phyloP scores from a whole-genome alignment of 2,888 invertebrate species.

The Trichopoda pennipes region DNA sequence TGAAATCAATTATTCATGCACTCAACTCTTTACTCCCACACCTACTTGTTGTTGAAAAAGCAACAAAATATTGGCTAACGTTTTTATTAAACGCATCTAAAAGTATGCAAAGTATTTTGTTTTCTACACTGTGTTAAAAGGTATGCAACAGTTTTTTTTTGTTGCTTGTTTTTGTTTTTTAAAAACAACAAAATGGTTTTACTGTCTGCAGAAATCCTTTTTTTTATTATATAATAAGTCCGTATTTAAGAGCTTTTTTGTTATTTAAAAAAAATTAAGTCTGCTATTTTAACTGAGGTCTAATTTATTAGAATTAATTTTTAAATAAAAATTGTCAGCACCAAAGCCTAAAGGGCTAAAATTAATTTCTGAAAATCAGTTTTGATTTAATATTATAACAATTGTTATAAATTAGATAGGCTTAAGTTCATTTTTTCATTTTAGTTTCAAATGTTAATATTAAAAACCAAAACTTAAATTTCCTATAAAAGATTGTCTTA shows the following conservation, averaged over 20 bases:
- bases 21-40: slow-evolving; percentile 69
- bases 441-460: no score
- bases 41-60: slow-evolving; percentile 32
- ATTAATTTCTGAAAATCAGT: neutral
- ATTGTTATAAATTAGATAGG: no score
- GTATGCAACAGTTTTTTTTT: slow-evolving; percentile 58
- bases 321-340: slow-evolving; percentile 19
- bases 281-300: slow-evolving; percentile 21
- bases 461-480: no score
- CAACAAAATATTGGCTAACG: slow-evolving; percentile 12
- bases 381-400: no score
- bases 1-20: slow-evolving; percentile 78
- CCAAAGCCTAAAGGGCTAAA: neutral
- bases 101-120: slow-evolving; percentile 62
- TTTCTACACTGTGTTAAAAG: slow-evolving; percentile 6
- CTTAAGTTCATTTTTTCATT: no score
- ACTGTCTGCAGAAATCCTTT: neutral
- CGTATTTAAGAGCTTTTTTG: slow-evolving; percentile 29
- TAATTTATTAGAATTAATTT: slow-evolving; percentile 50
- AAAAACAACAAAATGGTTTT: slow-evolving; percentile 18
- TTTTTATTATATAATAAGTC: neutral
- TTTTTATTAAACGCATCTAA: slow-evolving; percentile 53
- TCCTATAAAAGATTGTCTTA: no score
- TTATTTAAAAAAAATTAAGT: neutral
- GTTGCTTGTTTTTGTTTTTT: neutral